A percentile compares a stretch with the other conserved stretches of the same genome.
Evolutionary conservation across 2,113 vertebrate species (phyloP).

Genomic region (Malurus alboscapulatus): DNA sequence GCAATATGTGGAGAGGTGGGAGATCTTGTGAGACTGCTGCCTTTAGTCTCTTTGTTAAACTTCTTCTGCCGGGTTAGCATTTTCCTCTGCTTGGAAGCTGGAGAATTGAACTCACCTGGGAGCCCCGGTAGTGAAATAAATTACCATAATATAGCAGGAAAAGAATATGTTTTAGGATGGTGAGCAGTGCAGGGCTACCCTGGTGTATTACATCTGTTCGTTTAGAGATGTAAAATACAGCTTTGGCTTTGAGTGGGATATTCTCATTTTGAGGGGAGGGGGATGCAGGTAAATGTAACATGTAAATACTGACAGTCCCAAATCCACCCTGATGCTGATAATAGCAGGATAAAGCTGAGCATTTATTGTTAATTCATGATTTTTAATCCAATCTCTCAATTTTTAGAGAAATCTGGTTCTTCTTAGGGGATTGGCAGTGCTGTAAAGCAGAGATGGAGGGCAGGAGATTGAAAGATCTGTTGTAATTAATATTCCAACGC

Average conservation of each 20-base stretch:
- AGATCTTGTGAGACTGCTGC: background rate
- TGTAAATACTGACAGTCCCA: background rate
- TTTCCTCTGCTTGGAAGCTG: constrained; percentile 27
- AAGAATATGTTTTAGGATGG: background rate
- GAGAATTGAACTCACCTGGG: constrained; percentile 31
- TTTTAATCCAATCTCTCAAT: background rate
- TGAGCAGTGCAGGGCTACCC: background rate
- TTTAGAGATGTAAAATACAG: background rate
- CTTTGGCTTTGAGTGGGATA: background rate
- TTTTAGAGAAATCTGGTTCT: background rate
- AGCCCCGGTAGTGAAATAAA: constrained; percentile 21
- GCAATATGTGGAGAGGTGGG: background rate
- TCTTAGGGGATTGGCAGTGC: background rate
- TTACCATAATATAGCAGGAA: constrained; percentile 33
- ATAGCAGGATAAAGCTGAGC: background rate
- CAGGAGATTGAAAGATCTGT: background rate
- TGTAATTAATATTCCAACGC: background rate
- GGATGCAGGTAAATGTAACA: background rate
- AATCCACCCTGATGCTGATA: background rate
- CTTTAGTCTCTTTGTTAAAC: constrained; percentile 34
- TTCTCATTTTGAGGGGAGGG: background rate
- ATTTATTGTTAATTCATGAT: background rate
- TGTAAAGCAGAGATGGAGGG: background rate
- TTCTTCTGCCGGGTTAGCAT: constrained; percentile 16
- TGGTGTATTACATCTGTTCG: background rate